Conservation (phyloP, 2,797 vertebrate genomes). For the Coreius guichenoti region DNA sequence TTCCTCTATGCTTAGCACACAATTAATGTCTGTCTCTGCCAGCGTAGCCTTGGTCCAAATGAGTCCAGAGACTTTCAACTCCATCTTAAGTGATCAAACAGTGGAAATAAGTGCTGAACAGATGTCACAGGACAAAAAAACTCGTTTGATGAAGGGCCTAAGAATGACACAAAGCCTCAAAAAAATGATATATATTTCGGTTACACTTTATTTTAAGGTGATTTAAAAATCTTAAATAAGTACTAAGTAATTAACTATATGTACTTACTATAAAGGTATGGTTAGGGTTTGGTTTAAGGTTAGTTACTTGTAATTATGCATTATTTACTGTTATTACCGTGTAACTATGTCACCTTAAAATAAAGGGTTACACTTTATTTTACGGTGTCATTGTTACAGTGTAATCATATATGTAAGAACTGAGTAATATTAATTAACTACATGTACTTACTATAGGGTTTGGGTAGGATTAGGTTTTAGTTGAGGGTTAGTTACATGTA, state of each 20-base stretch:
- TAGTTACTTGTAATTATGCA: not conserved
- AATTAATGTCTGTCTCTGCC: constrained; percentile 79
- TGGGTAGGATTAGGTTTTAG: too few relatives aligned
- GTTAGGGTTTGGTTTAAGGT: not conserved
- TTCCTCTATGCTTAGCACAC: constrained; percentile 81
- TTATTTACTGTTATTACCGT: not conserved
- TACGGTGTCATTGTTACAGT: too few relatives aligned
- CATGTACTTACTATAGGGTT: too few relatives aligned
- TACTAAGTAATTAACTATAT: not conserved
- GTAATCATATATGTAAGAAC: too few relatives aligned
- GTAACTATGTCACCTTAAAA: not conserved
- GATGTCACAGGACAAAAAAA: constrained; percentile 70
- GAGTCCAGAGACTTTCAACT: constrained; percentile 66
- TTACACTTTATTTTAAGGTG: not conserved
- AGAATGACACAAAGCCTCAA: constrained; percentile 60
- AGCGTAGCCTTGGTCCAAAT: constrained; percentile 67
- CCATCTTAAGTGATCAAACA: constrained; percentile 75
- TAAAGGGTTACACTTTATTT: too few relatives aligned
- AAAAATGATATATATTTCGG: constrained; percentile 14
- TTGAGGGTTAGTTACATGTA: too few relatives aligned
- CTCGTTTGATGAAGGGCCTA: constrained; percentile 56
- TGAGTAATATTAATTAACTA: too few relatives aligned
- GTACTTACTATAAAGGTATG: not conserved
- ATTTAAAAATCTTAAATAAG: too few relatives aligned
- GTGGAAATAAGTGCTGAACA: constrained; percentile 68